Evolutionary conservation across 2,797 vertebrate species (phyloP), one percentile per base, ranked within the genome.

Genomic region (Phrynocephalus vlangalii): DNA sequence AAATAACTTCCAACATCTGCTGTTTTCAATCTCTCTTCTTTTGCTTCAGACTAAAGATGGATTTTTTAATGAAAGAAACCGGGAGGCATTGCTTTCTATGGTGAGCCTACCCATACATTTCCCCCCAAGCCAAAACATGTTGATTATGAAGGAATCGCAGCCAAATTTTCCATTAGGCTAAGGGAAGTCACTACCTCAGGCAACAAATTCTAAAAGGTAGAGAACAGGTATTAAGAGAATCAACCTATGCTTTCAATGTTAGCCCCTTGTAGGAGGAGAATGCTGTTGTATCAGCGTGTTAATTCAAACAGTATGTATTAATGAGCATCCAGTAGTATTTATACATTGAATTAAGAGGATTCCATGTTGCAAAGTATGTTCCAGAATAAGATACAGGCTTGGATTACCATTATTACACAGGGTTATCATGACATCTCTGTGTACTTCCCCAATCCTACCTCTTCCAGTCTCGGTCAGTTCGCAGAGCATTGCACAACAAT

Each of bases 41-140:
- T 91, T 89, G 86, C 90, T 87, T 82, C 8, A 79, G 72, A 82
- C 0, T 28, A 80, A 78, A 72, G 82, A 88, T 88, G 63, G 56
- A 79, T 24, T 33, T 76, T 84, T 84, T n/a, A 60, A 80, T 75
- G 30, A 75, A 75, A 28, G 7, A 26, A 33, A 18, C 33, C 33
- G 30, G 50, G 50, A 56, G 13, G 70, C 70, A 83, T 8, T 1
- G 18, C 70, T 83, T 72, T 22, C 81, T 68, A n/a, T 71, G 44
- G n/a, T 38, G 52, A 13, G 11, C 33, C 24, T 38, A 16, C 33
- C 9, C 3, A 63, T 5, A 5, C 16, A 50, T 71, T 22, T 71
- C 30, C 26, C 52, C 15, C 67, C 18, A 50, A 11, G 52, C 16
- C 26, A 77, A 77, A 77, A 26, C 22, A 11, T 83, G 48, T 71